These are phyloP conservation scores for Neoarius graeffei DNA, from an alignment of 2,113 vertebrate species.

Conservation along the genomic window DNA sequence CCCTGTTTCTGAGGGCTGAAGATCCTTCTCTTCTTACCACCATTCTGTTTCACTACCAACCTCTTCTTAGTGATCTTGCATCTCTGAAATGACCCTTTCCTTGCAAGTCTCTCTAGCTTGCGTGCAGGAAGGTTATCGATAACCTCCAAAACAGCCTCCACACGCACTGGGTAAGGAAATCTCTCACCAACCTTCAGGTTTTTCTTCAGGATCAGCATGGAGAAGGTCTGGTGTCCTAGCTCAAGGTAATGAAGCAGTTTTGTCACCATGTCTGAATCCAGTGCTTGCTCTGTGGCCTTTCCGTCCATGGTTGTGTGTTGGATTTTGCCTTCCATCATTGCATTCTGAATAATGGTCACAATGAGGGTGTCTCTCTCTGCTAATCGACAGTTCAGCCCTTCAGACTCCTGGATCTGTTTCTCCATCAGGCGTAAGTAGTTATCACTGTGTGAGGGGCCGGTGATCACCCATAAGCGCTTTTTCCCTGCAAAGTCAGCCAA, in stretches of 20 bases:
- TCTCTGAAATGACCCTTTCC: conserved; percentile 65
- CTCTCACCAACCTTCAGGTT: conserved; percentile 71
- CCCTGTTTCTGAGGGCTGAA: conserved; percentile 57
- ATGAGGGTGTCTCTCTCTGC: conserved; percentile 76
- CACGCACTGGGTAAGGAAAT: conserved; percentile 78
- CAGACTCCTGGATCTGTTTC: conserved; percentile 73
- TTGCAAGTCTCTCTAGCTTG: conserved; percentile 74
- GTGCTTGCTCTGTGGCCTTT: conserved; percentile 62
- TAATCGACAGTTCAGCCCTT: conserved; percentile 72
- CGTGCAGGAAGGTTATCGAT: conserved; percentile 77
- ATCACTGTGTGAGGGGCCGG: conserved; percentile 69
- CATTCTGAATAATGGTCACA: conserved; percentile 77
- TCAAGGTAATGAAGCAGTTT: conserved; percentile 74
- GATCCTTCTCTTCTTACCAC: conserved; percentile 53
- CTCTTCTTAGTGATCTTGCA: conserved; percentile 71
- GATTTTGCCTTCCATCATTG: conserved; percentile 77
- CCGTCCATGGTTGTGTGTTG: conserved; percentile 68
- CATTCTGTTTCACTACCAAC: conserved; percentile 60
- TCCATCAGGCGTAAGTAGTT: conserved; percentile 78
- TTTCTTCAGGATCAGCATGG: conserved; percentile 77
- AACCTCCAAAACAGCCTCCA: conserved; percentile 73
- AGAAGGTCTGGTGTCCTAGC: conserved; percentile 70
- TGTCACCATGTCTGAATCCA: conserved; percentile 71
- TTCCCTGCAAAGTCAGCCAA: conserved; percentile 72
- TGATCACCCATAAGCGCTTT: conserved; percentile 76